These are phyloP conservation scores for Coccyzus lansbergi DNA, from an alignment of 2,797 vertebrate species.

Conservation along the genomic window DNA sequence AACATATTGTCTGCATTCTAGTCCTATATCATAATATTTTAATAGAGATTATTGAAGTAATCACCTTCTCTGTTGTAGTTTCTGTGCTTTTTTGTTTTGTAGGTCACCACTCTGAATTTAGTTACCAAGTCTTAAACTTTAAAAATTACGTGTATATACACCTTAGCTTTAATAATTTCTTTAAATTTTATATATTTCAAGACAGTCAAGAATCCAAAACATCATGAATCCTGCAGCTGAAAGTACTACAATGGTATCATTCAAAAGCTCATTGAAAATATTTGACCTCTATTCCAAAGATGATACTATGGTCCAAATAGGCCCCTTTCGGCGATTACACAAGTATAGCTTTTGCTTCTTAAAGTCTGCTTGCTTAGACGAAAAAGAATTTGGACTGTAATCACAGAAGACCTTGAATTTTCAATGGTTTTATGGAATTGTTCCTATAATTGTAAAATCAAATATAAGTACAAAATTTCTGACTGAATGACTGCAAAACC, in stretches of 20 bases:
- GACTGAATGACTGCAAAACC: neutral
- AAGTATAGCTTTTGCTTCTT: neutral
- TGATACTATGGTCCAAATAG: neutral
- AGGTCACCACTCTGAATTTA: neutral
- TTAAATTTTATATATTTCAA: neutral
- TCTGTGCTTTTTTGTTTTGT: neutral
- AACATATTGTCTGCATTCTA: neutral
- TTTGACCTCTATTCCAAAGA: neutral
- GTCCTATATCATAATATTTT: neutral
- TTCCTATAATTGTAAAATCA: accelerated
- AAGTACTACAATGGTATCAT: neutral
- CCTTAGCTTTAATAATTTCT: neutral
- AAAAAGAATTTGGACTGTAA: neutral
- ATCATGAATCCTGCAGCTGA: neutral
- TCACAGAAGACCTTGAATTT: neutral
- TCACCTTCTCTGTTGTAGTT: neutral
- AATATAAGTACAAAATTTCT: neutral
- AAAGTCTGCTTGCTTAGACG: neutral
- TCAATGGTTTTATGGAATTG: neutral
- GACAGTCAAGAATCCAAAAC: neutral
- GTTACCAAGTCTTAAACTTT: neutral
- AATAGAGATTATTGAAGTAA: neutral
- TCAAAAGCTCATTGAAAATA: neutral
- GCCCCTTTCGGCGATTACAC: neutral
- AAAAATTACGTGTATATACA: neutral